Base-by-base conservation (phyloP, 2,113 vertebrate genomes). In the Herpailurus yagouaroundi region DNA sequence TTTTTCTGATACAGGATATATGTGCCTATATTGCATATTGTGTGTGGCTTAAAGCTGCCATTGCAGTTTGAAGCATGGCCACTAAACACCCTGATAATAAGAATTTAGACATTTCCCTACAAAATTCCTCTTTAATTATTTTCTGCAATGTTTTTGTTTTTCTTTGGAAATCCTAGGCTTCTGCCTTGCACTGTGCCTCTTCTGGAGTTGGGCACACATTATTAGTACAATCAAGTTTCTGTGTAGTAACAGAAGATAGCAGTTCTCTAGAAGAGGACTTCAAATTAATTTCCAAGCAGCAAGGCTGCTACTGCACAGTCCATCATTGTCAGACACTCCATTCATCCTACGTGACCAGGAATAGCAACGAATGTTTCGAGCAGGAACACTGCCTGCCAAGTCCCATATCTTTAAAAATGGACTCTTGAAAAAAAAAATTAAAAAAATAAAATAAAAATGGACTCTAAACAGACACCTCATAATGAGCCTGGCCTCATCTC, bases 141-240 rank as follows among this genome's bases (percentile, higher is more conserved):
- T 92, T 87, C 73, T 60, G 41, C 7, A 41, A 18, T 19, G 4
- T 36, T 64, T 97, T 86, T 9, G 21, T n/a, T 93, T 94, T 64
- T 48, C 10, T 79, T n/a, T 57, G 31, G n/a, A 80, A 85, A 71
- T 81, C 29, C 29, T 16, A 74, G 57, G 48, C 38, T 95, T 86
- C 23, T 89, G 4, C 60, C 64, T 38, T 69, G n/a, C 12, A 50
- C 14, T 27, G 1, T 84, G 27, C 93, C 41, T 92, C 41, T 80
- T 71, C 79, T 3, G 12, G 63, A 97, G 25, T 68, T 79, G 87
- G 57, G 64, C 52, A 94, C 81, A 81, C 57, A 81, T 90, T 95
- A 91, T 96, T 89, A 94, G 84, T 69, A 89, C 92, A 89, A 55
- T 92, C 94, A 82, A 97, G 80, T 97, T 92, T 95, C 90, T 91